phyloP scores from a whole-genome alignment of 2,113 vertebrate genomes.

The Dolichotis patagonum region DNA sequence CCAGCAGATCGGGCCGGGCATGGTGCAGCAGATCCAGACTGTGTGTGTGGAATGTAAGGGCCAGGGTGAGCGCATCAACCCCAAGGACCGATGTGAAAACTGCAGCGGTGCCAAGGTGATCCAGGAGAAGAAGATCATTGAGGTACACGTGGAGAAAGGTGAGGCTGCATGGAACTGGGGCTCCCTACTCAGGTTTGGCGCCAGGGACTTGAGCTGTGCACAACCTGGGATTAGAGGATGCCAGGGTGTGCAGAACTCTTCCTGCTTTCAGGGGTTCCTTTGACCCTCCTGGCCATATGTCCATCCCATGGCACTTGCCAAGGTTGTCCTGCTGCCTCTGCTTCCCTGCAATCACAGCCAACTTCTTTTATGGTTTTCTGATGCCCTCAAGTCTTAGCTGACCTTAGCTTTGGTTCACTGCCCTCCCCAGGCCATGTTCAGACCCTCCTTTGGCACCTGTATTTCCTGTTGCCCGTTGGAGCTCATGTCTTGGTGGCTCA shows the following conservation, averaged over 20 bases:
- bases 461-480: too few relatives aligned
- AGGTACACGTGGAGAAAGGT: conserved; percentile 98
- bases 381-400: background rate
- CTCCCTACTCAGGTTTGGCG: background rate
- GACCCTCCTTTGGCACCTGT: background rate
- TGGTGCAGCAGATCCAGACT: conserved; percentile 98
- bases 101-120: conserved; percentile 95
- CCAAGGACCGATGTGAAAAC: conserved; percentile 95
- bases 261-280: background rate
- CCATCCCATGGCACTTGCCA: background rate
- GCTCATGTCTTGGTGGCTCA: background rate
- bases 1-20: conserved; percentile 97
- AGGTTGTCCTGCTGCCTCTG: background rate
- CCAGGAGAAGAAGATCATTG: conserved; percentile 96
- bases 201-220: background rate
- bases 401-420: background rate
- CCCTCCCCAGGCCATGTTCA: background rate
- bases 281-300: background rate
- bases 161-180: background rate
- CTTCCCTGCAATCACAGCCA: too few relatives aligned
- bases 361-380: background rate
- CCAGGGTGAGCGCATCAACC: conserved; percentile 94
- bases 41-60: conserved; percentile 96
- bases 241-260: background rate
- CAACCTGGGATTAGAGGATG: fast-evolving